Evolutionary conservation across 2,113 vertebrate species (phyloP), one percentile per base, ranked within the genome.

Genomic region (Channa maculata): DNA sequence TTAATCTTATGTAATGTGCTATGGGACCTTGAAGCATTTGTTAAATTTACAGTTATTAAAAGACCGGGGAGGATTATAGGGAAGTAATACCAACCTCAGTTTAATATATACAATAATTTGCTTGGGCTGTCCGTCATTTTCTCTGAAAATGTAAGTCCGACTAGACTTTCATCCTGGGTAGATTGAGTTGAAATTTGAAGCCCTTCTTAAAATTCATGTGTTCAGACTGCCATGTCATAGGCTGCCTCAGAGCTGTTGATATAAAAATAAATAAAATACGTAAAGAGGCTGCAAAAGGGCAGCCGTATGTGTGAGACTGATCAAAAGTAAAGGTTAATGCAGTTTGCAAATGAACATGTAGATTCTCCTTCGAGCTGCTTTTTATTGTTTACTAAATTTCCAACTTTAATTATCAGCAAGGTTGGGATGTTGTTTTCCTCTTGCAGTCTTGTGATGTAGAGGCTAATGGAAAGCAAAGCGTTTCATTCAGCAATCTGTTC

Each of bases 301-400:
- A 60, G 49, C 60, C 8, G 0, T 58, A 49, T 52, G 49, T 61
- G 64, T 74, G 53, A 70, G 33, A 24, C 33, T 73, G 65, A 63
- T 85, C 37, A 37, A 80, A 71, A 54, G n/a, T 52, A 69, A 83
- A 82, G 82, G 65, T 80, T 74, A 77, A 77, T 46, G 76, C 60
- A 48, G 65, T 54, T 50, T 59, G 50, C 39, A 74, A 77, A 75
- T 81, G 61, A 76, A 54, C 67, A 39, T 67, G 75, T 55, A 65
- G 33, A 61, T 80, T 72, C 65, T 13, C 43, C 24, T 57, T 63
- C 53, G 46, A 62, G 68, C 75, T 63, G 2, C 24, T 82, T 77
- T 79, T 60, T 53, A 41, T 44, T 62, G 45, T 34, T 75, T 45
- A 44, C n/a, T 49, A 71, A 66, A 77, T 59, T 65, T 37, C 55